Evolutionary conservation across 2,113 vertebrate species (phyloP).

Genomic region (Oncorhynchus masou): DNA sequence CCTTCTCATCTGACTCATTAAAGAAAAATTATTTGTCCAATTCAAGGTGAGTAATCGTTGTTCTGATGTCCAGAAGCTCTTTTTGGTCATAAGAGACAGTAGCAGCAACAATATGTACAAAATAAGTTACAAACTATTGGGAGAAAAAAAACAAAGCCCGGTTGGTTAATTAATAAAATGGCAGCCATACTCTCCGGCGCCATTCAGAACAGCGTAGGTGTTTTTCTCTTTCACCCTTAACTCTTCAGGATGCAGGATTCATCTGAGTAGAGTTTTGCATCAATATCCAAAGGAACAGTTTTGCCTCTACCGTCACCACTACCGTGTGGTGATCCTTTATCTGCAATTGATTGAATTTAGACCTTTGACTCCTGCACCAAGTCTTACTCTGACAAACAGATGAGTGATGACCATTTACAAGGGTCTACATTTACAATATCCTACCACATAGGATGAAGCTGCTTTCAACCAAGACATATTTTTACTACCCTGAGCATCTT

Average conservation of each 20-base stretch:
- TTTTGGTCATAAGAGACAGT: too few species aligned
- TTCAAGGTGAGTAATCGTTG: too few species aligned
- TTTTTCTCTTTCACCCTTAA: not conserved
- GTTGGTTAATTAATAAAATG: too few species aligned
- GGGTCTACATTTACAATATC: too few species aligned
- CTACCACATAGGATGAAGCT: conserved; percentile 59
- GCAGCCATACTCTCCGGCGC: too few species aligned
- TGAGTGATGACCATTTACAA: conserved; percentile 53
- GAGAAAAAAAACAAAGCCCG: too few species aligned
- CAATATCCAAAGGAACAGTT: not conserved
- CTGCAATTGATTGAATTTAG: not conserved
- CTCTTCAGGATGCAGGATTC: not conserved
- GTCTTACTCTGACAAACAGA: not conserved
- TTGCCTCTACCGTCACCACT: not conserved
- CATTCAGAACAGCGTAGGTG: too few species aligned
- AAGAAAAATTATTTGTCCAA: too few species aligned
- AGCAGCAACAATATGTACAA: too few species aligned
- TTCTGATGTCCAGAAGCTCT: too few species aligned
- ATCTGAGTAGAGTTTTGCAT: not conserved
- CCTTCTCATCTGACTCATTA: too few species aligned
- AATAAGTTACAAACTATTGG: too few species aligned
- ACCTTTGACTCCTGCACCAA: not conserved
- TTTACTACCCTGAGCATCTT: conserved; percentile 8
- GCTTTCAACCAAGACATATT: conserved; percentile 36
- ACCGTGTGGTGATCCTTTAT: not conserved